Conservation (phyloP, 1,140 invertebrate genomes). For the Acromyrmex echinatior region DNA sequence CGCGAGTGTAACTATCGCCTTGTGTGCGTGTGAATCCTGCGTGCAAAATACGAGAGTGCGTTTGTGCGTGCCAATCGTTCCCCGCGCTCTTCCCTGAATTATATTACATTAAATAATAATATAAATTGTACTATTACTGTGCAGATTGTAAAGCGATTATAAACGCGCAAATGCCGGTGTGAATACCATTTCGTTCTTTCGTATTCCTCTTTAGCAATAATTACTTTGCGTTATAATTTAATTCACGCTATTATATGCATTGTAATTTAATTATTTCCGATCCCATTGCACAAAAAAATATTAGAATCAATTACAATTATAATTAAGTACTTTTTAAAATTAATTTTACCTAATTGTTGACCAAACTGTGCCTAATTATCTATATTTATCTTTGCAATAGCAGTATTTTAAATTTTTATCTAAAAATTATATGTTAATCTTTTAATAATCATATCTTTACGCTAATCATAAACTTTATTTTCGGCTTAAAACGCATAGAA, state of each 20-base stretch:
- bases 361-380: background rate
- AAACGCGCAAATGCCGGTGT: background rate
- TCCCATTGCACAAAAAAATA: background rate
- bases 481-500: background rate
- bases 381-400: background rate
- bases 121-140: background rate
- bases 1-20: slow-evolving; percentile 37
- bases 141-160: slow-evolving; percentile 6
- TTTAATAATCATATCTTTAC: background rate
- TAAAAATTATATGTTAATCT: background rate
- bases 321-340: background rate
- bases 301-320: slow-evolving; percentile 2
- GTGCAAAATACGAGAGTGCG: slow-evolving; percentile 43
- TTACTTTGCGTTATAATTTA: background rate
- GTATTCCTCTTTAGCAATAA: background rate
- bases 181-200: slow-evolving; percentile 24
- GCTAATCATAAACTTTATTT: background rate
- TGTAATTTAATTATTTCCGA: background rate
- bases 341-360: background rate
- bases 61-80: slow-evolving; percentile 35
- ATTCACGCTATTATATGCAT: background rate
- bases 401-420: background rate
- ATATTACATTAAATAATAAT: background rate
- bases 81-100: slow-evolving; percentile 19
- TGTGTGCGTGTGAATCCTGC: slow-evolving; percentile 48